Conservation (phyloP, 2,113 vertebrate species). For the Osmerus mordax region DNA sequence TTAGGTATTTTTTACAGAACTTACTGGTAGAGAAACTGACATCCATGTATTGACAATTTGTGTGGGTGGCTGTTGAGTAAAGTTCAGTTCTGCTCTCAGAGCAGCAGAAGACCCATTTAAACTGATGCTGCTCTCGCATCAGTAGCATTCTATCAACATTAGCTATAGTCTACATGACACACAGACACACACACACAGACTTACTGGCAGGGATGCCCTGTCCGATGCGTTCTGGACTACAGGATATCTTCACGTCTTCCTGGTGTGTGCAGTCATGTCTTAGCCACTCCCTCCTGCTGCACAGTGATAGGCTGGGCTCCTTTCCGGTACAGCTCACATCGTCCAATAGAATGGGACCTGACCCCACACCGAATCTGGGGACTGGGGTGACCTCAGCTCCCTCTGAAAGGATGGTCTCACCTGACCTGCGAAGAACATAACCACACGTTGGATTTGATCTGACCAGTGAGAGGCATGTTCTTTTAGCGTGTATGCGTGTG, state of each 20-base stretch:
- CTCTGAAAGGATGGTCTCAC: slow-evolving; percentile 64
- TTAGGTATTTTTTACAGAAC: too few relatives aligned
- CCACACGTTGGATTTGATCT: not conserved
- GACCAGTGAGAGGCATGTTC: not conserved
- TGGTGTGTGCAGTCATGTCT: slow-evolving; percentile 85
- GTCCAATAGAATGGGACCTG: slow-evolving; percentile 84
- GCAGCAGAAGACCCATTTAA: too few relatives aligned
- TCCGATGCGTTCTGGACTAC: slow-evolving; percentile 69
- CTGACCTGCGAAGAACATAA: slow-evolving; percentile 62
- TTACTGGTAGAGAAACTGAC: too few relatives aligned
- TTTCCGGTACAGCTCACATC: slow-evolving; percentile 88
- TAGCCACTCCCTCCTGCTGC: slow-evolving; percentile 80
- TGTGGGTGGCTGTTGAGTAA: too few relatives aligned
- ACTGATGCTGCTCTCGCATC: too few relatives aligned
- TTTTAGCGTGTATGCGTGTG: not conserved
- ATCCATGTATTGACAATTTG: too few relatives aligned
- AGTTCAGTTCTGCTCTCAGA: too few relatives aligned
- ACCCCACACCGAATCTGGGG: slow-evolving; percentile 61
- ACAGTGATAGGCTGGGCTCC: slow-evolving; percentile 80
- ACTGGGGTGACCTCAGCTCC: slow-evolving; percentile 39
- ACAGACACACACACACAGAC: slow-evolving; percentile 24
- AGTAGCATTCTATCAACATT: too few relatives aligned
- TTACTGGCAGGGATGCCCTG: slow-evolving; percentile 75
- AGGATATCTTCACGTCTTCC: slow-evolving; percentile 83
- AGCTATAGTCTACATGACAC: not conserved